Evolutionary conservation across 2,797 vertebrate genomes (phyloP).

Genomic region (Onychomys leucogaster): DNA sequence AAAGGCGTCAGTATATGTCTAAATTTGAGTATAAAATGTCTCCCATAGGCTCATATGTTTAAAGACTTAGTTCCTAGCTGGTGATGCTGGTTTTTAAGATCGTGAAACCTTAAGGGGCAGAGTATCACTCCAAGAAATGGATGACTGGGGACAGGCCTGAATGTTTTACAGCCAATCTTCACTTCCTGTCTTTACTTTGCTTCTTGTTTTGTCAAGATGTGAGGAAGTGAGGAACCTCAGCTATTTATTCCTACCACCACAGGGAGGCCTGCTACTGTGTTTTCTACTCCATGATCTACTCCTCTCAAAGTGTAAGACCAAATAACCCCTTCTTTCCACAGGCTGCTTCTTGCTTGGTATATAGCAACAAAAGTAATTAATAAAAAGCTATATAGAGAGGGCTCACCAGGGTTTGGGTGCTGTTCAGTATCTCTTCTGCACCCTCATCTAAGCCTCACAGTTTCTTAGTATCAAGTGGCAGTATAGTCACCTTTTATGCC

Average conservation of each 20-base stretch:
- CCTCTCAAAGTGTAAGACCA: neutral
- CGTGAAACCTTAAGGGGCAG: neutral
- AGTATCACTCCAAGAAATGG: neutral
- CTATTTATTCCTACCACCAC: neutral
- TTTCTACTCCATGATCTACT: neutral
- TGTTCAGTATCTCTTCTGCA: neutral
- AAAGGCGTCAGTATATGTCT: too few relatives aligned
- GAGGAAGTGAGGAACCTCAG: neutral
- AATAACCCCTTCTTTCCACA: neutral
- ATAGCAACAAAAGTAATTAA: neutral
- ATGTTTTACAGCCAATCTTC: neutral
- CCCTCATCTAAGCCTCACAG: neutral
- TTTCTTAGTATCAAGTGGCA: neutral
- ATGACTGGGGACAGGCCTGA: neutral
- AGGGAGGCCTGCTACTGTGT: neutral
- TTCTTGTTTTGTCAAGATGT: neutral
- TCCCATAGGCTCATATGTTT: neutral
- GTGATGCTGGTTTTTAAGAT: too few relatives aligned
- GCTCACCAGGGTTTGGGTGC: neutral
- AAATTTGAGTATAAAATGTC: neutral
- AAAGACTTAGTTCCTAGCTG: neutral
- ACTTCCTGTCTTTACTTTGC: neutral
- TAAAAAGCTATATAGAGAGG: neutral
- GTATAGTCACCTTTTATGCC: neutral
- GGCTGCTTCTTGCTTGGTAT: neutral